Evolutionary conservation across 2,797 vertebrate genomes (phyloP).

Genomic region (Crax fasciolata): DNA sequence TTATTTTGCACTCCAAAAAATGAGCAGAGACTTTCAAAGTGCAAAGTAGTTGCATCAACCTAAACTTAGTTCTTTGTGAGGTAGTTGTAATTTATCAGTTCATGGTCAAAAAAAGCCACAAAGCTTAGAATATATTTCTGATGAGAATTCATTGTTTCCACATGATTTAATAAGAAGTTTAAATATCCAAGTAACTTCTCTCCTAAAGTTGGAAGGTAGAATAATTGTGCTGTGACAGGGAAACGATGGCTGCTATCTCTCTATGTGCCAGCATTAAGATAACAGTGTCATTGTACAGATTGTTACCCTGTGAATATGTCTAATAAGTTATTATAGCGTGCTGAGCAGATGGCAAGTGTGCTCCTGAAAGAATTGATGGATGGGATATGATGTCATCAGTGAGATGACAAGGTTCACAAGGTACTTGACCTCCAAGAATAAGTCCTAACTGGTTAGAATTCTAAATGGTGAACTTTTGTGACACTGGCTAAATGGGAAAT

Average conservation of each 20-base stretch:
- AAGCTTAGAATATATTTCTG: background rate
- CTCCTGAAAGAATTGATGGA: slow-evolving; percentile 92
- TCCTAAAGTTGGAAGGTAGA: slow-evolving; percentile 54
- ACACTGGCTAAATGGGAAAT: slow-evolving; percentile 92
- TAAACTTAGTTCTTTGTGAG: background rate
- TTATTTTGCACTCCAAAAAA: background rate
- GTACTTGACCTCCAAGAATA: slow-evolving; percentile 89
- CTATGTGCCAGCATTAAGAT: slow-evolving; percentile 86
- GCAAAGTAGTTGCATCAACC: background rate
- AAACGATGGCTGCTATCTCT: slow-evolving; percentile 74
- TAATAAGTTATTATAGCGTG: slow-evolving; percentile 86
- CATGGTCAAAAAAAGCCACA: background rate
- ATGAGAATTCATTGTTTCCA: background rate
- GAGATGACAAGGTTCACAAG: slow-evolving; percentile 93
- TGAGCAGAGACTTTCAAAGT: background rate
- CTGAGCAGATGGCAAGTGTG: slow-evolving; percentile 94
- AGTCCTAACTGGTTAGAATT: slow-evolving; percentile 91
- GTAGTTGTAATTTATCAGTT: background rate
- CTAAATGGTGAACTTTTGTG: slow-evolving; percentile 90
- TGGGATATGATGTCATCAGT: slow-evolving; percentile 98
- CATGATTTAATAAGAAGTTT: slow-evolving; percentile 36
- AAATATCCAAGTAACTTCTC: slow-evolving; percentile 45
- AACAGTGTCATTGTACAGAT: slow-evolving; percentile 86
- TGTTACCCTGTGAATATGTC: slow-evolving; percentile 86
- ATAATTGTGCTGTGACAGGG: slow-evolving; percentile 68